These are phyloP conservation scores for Brenthis daphne DNA, from an alignment of 2,888 invertebrate genomes.

Conservation along the genomic window DNA sequence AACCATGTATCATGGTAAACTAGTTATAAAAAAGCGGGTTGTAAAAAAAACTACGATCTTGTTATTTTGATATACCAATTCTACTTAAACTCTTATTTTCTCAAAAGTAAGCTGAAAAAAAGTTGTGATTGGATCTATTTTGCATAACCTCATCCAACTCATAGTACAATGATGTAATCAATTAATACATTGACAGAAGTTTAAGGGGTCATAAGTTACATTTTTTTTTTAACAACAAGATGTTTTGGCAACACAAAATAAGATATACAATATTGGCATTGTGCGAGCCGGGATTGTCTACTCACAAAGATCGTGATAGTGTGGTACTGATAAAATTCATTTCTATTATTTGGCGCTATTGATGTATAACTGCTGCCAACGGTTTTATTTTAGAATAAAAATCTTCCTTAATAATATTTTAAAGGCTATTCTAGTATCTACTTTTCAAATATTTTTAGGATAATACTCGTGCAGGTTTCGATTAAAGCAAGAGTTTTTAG, in stretches of 20 bases:
- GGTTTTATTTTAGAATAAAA: not conserved
- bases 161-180: not conserved
- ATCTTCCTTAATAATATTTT: not conserved
- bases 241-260: conserved; percentile 52
- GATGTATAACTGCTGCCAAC: conserved; percentile 14
- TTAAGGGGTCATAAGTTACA: not conserved
- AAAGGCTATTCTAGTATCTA: not conserved
- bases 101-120: too few relatives aligned
- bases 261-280: conserved; percentile 47
- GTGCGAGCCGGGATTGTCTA: conserved; percentile 44
- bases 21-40: too few relatives aligned
- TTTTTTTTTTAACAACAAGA: conserved; percentile 26
- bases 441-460: not conserved
- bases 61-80: too few relatives aligned
- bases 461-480: too few relatives aligned
- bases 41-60: too few relatives aligned
- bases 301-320: conserved; percentile 28
- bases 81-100: too few relatives aligned
- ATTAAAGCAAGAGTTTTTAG: too few relatives aligned
- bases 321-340: conserved; percentile 16
- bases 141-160: too few relatives aligned
- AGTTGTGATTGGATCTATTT: too few relatives aligned
- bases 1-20: too few relatives aligned
- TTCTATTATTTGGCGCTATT: conserved; percentile 14
- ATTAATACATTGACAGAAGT: not conserved